Percentiles rank a stretch among this genome's conserved stretches.
Conservation (phyloP, 2,113 vertebrate species). For the Amia ocellicauda region DNA sequence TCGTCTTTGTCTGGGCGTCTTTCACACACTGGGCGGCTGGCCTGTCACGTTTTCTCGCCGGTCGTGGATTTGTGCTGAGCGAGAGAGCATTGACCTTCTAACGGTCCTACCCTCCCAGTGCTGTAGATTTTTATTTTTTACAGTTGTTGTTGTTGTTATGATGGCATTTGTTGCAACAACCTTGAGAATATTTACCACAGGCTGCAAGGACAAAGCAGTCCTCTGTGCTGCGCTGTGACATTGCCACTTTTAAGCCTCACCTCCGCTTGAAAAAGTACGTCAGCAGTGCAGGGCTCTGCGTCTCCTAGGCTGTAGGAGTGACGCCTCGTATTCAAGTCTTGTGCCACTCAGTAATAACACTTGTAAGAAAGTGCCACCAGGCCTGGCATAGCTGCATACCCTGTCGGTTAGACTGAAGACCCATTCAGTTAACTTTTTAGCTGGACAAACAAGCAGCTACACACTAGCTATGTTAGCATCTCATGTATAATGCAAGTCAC, state of each 20-base stretch:
- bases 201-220: constrained; percentile 40
- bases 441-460: constrained; percentile 12
- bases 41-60: too few relatives aligned
- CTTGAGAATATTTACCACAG: constrained; percentile 27
- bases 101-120: too few relatives aligned
- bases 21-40: too few relatives aligned
- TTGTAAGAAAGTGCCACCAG: constrained; percentile 36
- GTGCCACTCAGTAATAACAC: constrained; percentile 30
- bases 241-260: constrained; percentile 24
- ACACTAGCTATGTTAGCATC: constrained; percentile 30
- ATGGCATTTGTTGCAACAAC: constrained; percentile 26
- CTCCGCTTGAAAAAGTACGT: constrained; percentile 31
- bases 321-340: constrained; percentile 29
- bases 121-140: too few relatives aligned
- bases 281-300: constrained; percentile 9
- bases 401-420: constrained; percentile 25
- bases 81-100: too few relatives aligned
- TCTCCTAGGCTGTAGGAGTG: constrained; percentile 35
- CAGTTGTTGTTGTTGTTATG: too few relatives aligned
- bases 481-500: constrained; percentile 48
- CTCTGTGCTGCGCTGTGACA: constrained; percentile 42
- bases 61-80: too few relatives aligned
- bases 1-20: too few relatives aligned
- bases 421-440: constrained; percentile 29
- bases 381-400: constrained; percentile 32